A percentile compares a stretch with the other conserved stretches of the same genome.
These are phyloP conservation scores for Alces alces DNA, from an alignment of 2,113 vertebrate species.

Conservation along the genomic window DNA sequence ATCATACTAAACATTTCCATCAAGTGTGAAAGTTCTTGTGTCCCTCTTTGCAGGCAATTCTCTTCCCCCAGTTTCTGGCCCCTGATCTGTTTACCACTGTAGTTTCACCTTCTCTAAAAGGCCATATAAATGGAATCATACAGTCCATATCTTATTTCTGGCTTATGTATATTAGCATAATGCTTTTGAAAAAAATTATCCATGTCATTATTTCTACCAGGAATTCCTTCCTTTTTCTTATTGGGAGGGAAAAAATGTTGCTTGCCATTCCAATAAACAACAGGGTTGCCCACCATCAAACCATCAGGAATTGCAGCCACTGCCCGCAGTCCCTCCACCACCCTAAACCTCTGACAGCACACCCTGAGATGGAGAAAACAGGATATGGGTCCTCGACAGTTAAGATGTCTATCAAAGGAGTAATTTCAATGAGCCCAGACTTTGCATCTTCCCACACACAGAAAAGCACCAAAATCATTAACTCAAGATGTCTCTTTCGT, in stretches of 20 bases:
- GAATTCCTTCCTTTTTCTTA: neutral
- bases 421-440: neutral
- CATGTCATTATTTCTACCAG: neutral
- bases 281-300: neutral
- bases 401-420: neutral
- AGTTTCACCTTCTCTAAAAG: neutral
- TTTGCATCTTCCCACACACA: neutral
- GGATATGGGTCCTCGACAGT: neutral
- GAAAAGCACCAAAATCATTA: neutral
- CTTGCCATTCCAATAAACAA: neutral
- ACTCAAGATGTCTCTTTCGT: neutral
- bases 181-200: neutral
- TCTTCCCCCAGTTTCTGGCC: neutral
- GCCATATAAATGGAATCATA: neutral
- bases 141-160: neutral
- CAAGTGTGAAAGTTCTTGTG: neutral
- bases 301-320: neutral
- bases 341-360: neutral
- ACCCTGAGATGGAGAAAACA: neutral
- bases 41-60: neutral
- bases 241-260: neutral
- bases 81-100: neutral
- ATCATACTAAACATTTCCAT: neutral
- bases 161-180: neutral
- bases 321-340: fast-evolving